Evolutionary conservation across 2,888 invertebrate genomes (phyloP), one percentile per base, ranked within the genome.

Genomic region (Troglohyphantes excavatus): DNA sequence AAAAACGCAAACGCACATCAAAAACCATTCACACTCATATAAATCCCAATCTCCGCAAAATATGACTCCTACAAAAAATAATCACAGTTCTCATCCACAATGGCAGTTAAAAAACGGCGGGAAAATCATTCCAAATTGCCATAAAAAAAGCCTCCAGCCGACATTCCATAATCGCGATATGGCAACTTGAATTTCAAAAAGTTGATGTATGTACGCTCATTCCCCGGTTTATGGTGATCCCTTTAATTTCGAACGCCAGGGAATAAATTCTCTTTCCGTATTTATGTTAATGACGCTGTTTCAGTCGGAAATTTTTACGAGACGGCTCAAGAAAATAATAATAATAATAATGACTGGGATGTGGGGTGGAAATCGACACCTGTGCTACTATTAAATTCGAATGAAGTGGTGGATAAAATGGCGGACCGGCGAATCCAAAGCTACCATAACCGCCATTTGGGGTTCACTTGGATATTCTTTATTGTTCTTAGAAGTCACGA

Each of bases 251-350:
- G 43, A 26, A 46, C 33, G 43, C 68, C n/a, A 53, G 46, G 43
- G 83, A 46, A 65, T 83, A 83, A 83, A 83, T 83, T 83, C 72
- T 39, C 82, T 39, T 23, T 72, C 46, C 73, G 61, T 65, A 83
- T 83, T 83, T 83, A 83, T 83, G 83, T 65, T 83, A 83, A 83
- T 83, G 83, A 63, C 39, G 29, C 43, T 73, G 83, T 83, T 83
- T 65, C 65, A 73, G 39, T 73, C 65, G 63, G 61, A 59, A 23
- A 83, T 83, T 73, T 73, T 83, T 83, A 73, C 83, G 83, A 72
- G 43, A 73, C 29, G 73, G 83, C 65, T 65, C 73, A 73, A 83
- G 73, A 73, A 83, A 83, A 83, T 73, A 73, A 83, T 83, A 83
- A 83, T 83, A 73, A 46, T 46, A 53, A 53, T 53, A 53, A 53